Base-by-base conservation (phyloP, 2,888 invertebrate genomes). In the Xanthia icteritia region DNA sequence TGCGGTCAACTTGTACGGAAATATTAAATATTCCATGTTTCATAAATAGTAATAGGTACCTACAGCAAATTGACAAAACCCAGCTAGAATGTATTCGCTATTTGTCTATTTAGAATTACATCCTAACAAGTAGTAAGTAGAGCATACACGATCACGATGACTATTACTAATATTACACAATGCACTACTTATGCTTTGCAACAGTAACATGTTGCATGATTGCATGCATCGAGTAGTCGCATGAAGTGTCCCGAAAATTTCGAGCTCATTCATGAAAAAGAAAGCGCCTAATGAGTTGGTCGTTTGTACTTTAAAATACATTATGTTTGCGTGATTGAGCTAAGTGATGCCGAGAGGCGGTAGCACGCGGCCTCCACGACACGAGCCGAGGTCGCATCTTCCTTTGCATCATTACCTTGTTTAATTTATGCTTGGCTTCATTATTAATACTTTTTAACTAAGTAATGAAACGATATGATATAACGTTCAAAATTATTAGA, bases 311-410 rank as follows among this genome's bases (percentile, higher is more conserved):
- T 86, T 73, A 82, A 89, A 89, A 88, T 74, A 83, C 85, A 89
- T 90, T 87, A 88, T 86, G 88, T 91, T 92, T 74, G 89, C 90
- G 89, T 93, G 91, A 90, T 91, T 85, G 85, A 84, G 87, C 82
- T 90, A 91, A 93, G 86, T 90, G 89, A 82, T 90, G 81, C 85
- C 85, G 86, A 88, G 88, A 54, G 75, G 81, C 51, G n/a, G 36
- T 20, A 75, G 48, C 88, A 64, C 81, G 84, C 86, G 92, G 90
- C 94, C 94, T 93, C 91, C 84, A 89, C 89, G 89, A 89, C 91
- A 88, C 86, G 83, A 86, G 69, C 81, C 93, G 93, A 95, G 95
- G 95, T 85, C 94, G 91, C 89, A 90, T 93, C 94, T 93, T 95
- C 95, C 94, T 94, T 89, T 89, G 64, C 85, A 91, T 92, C 85